phyloP scores from a whole-genome alignment of 2,888 invertebrate genomes.

The Tachina grossa region DNA sequence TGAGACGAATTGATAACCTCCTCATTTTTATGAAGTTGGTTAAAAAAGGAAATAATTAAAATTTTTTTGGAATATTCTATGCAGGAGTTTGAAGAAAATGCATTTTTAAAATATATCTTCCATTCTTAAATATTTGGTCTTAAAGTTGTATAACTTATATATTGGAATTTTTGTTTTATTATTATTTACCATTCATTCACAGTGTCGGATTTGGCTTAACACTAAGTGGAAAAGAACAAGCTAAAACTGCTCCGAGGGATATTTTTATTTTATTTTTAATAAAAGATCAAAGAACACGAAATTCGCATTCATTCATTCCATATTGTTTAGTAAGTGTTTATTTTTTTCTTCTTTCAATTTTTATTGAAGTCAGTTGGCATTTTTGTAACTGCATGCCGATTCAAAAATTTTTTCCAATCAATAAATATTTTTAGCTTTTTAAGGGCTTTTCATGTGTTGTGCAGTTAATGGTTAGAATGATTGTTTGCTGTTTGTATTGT shows the following conservation, averaged over 20 bases:
- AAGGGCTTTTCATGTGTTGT: slow-evolving; percentile 5
- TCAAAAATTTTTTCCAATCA: slow-evolving; percentile 32
- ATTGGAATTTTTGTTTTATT: no score
- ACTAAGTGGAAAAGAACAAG: background rate
- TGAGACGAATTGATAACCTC: no score
- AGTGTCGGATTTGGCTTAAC: background rate
- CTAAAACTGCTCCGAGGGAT: slow-evolving; percentile 11
- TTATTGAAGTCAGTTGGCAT: slow-evolving; percentile 11
- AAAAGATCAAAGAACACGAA: slow-evolving; percentile 30
- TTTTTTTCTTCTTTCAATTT: background rate
- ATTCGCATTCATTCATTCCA: slow-evolving; percentile 11
- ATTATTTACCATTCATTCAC: background rate
- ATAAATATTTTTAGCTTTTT: slow-evolving; percentile 37
- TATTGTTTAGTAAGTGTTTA: background rate
- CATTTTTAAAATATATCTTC: no score
- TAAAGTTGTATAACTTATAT: no score
- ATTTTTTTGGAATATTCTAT: no score
- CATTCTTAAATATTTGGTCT: no score
- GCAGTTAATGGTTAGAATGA: background rate
- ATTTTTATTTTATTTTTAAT: background rate
- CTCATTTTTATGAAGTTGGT: no score
- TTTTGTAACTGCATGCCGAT: background rate
- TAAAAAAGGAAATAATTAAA: no score
- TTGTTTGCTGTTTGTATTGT: background rate
- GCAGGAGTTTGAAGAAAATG: no score